These are phyloP conservation scores for Coelopa pilipes DNA, from an alignment of 2,888 invertebrate genomes.

Conservation along the genomic window DNA sequence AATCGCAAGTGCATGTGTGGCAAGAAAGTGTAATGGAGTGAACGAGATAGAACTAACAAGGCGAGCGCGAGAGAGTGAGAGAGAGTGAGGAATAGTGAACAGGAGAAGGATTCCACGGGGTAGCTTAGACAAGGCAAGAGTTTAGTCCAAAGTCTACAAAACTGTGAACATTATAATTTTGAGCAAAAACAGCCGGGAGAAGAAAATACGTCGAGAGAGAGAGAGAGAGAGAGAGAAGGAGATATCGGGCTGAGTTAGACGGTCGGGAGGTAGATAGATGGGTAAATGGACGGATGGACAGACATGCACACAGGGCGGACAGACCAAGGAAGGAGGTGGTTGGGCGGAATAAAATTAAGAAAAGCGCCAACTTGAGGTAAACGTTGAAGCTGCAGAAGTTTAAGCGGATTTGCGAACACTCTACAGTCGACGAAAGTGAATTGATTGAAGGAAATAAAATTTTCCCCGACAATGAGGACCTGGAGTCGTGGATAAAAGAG, in stretches of 20 bases:
- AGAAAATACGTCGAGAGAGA: background rate
- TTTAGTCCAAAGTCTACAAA: background rate
- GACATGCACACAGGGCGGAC: too few relatives aligned
- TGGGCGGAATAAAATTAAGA: background rate
- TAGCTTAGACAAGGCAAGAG: background rate
- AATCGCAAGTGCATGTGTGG: constrained; percentile 13
- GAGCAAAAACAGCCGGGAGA: constrained; percentile 9
- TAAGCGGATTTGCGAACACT: constrained; percentile 4
- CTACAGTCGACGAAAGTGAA: background rate
- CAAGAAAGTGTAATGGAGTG: background rate
- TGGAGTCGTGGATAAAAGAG: too few relatives aligned
- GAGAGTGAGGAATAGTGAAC: too few relatives aligned
- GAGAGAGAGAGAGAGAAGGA: too few relatives aligned
- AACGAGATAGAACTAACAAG: background rate
- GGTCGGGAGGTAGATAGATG: too few relatives aligned
- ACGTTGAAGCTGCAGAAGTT: constrained; percentile 9
- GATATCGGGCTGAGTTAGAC: too few relatives aligned
- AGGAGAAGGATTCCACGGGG: too few relatives aligned
- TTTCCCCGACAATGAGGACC: background rate
- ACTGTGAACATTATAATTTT: constrained; percentile 27
- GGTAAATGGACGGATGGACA: too few relatives aligned
- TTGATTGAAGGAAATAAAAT: background rate
- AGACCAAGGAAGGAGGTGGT: too few relatives aligned
- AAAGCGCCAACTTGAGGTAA: background rate
- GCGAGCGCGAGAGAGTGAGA: background rate